Base-by-base conservation (phyloP, 1,140 invertebrate species). In the Episyrphus balteatus region DNA sequence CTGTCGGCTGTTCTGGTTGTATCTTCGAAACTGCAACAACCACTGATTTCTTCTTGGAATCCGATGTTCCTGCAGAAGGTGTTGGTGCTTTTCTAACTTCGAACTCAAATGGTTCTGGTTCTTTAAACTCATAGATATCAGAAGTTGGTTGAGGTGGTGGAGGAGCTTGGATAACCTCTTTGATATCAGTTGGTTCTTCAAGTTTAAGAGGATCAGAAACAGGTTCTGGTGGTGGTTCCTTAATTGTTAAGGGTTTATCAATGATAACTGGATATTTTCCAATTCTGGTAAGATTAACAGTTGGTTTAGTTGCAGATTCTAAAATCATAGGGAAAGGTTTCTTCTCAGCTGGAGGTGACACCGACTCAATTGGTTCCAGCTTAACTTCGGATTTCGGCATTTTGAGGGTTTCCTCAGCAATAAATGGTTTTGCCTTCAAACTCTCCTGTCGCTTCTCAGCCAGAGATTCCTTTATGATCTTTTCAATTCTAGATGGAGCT, bases 101-200 rank as follows among this genome's bases (percentile, higher is more conserved):
- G 54, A 88, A 81, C 63, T 88, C 84, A 57, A 88, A 88, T 0
- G 86, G 84, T 67, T 90, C 86, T 1, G 85, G 84, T 70, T 91
- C 87, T 67, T 89, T 89, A 57, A 91, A 91, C 65, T 91, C 87
- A 55, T 91, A 91, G 59, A 88, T 79, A 65, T 88, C 86, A 54
- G 63, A 61, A 19, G 63, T 51, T 7, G 56, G 34, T 41, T 26
- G 62, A 62, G 0, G 62, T 59, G 62, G 58, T 38, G 58, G 26
- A 2, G 65, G 62, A 31, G 56, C 51, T 37, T 64, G 64, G 5
- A 61, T 26, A 17, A 55, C 54, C 32, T 60, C 58, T 37, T 60
- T 60, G 9, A 51, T 47, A 19, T 50, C 48, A 2, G 15, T 37
- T 0, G 61, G 59, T 10, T 64, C 62, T 1, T 57, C 50, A 18